Percentiles rank a stretch among this genome's conserved stretches.
These are phyloP conservation scores for Cardiocondyla obscurior DNA, from an alignment of 1,140 invertebrate species.

Conservation along the genomic window DNA sequence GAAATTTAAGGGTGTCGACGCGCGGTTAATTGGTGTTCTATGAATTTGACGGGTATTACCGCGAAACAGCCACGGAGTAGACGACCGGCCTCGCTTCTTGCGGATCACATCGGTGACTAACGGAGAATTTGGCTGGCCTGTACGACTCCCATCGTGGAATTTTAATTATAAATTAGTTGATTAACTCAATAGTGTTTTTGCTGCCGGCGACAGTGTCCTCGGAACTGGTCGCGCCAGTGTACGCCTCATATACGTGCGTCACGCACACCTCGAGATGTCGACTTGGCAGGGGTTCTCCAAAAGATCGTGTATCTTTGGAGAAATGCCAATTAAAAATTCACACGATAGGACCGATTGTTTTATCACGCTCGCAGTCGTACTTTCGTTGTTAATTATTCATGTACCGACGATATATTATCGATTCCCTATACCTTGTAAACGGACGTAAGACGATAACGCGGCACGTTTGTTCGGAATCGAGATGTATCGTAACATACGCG, in stretches of 20 bases:
- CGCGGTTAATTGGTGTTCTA: slow-evolving; percentile 83
- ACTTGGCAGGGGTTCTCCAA: slow-evolving; percentile 75
- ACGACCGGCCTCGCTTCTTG: slow-evolving; percentile 74
- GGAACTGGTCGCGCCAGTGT: slow-evolving; percentile 53
- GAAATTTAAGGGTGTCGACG: slow-evolving; percentile 65
- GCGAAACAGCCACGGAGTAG: slow-evolving; percentile 77
- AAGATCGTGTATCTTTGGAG: background rate
- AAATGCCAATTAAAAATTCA: background rate
- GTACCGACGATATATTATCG: background rate
- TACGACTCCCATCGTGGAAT: slow-evolving; percentile 79
- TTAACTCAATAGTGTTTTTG: slow-evolving; percentile 85
- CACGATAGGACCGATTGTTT: background rate
- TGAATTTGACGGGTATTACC: slow-evolving; percentile 82
- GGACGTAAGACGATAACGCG: background rate
- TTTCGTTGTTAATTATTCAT: background rate
- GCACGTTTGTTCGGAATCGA: slow-evolving; percentile 3
- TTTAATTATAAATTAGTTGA: slow-evolving; percentile 85
- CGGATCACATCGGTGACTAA: slow-evolving; percentile 52
- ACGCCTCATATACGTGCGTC: slow-evolving; percentile 50
- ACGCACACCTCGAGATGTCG: slow-evolving; percentile 67
- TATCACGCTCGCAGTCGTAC: background rate
- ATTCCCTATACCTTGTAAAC: too few species aligned
- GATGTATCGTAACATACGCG: background rate
- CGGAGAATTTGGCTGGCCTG: slow-evolving; percentile 53
- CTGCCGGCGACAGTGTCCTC: slow-evolving; percentile 78